A percentile compares a stretch with the other conserved stretches of the same genome.
These are phyloP conservation scores for Ostrea denselamellosa DNA, from an alignment of 1,140 invertebrate species.

Conservation along the genomic window DNA sequence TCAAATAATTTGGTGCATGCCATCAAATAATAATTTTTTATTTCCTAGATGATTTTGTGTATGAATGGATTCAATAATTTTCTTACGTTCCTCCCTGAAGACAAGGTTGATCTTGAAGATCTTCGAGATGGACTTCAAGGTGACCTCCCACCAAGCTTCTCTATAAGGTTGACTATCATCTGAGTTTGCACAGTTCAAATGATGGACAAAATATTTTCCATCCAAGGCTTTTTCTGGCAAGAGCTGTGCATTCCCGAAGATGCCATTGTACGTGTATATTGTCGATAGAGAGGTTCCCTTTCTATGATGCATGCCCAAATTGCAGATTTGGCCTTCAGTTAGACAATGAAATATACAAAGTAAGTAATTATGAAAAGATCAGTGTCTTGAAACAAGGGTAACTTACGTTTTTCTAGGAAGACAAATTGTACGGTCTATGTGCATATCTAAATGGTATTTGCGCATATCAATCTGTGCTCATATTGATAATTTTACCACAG, in stretches of 20 bases:
- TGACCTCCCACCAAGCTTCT: background rate
- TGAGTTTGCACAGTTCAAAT: background rate
- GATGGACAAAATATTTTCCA: background rate
- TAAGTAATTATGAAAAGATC: too few species aligned
- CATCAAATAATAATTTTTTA: too few species aligned
- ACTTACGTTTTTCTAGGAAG: too few species aligned
- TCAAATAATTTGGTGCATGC: too few species aligned
- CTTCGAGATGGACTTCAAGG: background rate
- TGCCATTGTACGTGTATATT: too few species aligned
- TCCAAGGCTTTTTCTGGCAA: background rate
- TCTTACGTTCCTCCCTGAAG: background rate
- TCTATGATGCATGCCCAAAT: background rate
- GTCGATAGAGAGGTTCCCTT: background rate
- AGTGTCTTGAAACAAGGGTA: too few species aligned
- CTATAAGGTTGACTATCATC: background rate
- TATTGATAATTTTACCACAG: too few species aligned
- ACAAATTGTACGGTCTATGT: too few species aligned
- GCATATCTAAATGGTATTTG: too few species aligned
- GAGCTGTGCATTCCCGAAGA: too few species aligned
- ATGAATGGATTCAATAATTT: background rate
- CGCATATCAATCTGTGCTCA: too few species aligned
- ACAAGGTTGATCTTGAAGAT: background rate
- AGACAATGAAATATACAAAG: background rate
- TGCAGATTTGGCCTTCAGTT: background rate
- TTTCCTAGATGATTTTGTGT: too few species aligned